phyloP scores from a whole-genome alignment of 1,140 invertebrate genomes.

The Aporrectodea caliginosa region DNA sequence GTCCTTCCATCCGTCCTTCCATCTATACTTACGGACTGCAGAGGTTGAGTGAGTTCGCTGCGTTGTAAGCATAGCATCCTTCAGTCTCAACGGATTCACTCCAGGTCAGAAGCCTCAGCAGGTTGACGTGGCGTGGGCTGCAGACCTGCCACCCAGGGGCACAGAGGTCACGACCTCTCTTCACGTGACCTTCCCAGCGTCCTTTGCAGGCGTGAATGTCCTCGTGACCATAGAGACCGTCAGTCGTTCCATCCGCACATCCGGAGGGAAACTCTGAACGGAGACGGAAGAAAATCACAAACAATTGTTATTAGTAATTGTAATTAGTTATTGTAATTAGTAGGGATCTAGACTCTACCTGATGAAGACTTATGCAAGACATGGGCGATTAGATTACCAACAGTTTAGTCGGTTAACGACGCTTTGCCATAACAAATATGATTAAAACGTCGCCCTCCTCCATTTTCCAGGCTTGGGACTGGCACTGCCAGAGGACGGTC shows the following conservation, averaged over 20 bases:
- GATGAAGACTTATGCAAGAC: too few species aligned
- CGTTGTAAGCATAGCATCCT: constrained; percentile 50
- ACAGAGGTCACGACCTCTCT: constrained; percentile 40
- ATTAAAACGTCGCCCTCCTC: too few species aligned
- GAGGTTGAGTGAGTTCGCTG: constrained; percentile 39
- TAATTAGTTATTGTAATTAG: too few species aligned
- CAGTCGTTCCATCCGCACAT: constrained; percentile 42
- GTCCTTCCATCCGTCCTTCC: too few species aligned
- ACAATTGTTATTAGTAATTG: too few species aligned
- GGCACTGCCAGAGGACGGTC: too few species aligned
- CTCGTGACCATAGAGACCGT: constrained; percentile 40
- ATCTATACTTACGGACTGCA: constrained; percentile 42
- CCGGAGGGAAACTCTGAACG: constrained; percentile 44
- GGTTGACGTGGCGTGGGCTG: constrained; percentile 39
- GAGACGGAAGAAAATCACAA: too few species aligned
- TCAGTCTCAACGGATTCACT: constrained; percentile 41
- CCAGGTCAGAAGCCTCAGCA: constrained; percentile 40
- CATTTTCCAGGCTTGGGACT: too few species aligned
- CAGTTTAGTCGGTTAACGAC: too few species aligned
- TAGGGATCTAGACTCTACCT: too few species aligned
- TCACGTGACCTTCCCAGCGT: constrained; percentile 46
- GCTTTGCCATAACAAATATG: too few species aligned
- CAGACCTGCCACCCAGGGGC: constrained; percentile 46
- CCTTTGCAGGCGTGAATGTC: constrained; percentile 47
- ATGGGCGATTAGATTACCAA: too few species aligned